A percentile compares a stretch with the other conserved stretches of the same genome.
phyloP scores from a whole-genome alignment of 2,888 invertebrate genomes.

The Acrobasis consociella region DNA sequence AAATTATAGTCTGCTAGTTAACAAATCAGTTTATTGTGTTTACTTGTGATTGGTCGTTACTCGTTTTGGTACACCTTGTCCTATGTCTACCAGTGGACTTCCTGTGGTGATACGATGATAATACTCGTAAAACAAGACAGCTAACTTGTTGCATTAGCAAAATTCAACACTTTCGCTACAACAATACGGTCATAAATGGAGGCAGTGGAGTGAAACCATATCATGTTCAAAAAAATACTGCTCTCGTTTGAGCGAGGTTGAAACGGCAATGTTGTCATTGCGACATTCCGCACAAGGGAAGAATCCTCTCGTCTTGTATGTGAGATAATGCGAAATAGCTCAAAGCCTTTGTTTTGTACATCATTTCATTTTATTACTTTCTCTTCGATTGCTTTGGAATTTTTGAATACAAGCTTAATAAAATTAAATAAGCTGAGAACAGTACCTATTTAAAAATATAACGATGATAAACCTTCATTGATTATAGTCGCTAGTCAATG shows the following conservation, averaged over 20 bases:
- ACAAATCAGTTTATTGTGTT: too few relatives aligned
- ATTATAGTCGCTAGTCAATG: background rate
- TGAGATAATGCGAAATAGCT: constrained; percentile 9
- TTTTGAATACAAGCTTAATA: background rate
- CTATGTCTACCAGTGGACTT: too few relatives aligned
- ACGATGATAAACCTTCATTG: too few relatives aligned
- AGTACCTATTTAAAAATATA: too few relatives aligned
- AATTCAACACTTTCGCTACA: too few relatives aligned
- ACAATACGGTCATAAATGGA: background rate
- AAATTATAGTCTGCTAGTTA: too few relatives aligned
- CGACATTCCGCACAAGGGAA: constrained; percentile 18
- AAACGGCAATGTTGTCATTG: constrained; percentile 21
- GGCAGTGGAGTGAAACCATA: constrained; percentile 4
- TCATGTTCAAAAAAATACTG: constrained; percentile 10
- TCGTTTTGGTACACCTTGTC: too few relatives aligned
- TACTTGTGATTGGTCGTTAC: too few relatives aligned
- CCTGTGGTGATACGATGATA: too few relatives aligned
- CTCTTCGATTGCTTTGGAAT: background rate
- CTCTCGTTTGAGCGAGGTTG: constrained; percentile 7
- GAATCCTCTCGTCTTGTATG: constrained; percentile 12
- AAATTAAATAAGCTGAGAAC: background rate
- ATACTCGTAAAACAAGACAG: too few relatives aligned
- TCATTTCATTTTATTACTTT: constrained; percentile 11
- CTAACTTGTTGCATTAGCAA: too few relatives aligned
- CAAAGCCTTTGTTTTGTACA: constrained; percentile 10